phyloP scores from a whole-genome alignment of 1,140 invertebrate species.

The Gerris buenoi region DNA sequence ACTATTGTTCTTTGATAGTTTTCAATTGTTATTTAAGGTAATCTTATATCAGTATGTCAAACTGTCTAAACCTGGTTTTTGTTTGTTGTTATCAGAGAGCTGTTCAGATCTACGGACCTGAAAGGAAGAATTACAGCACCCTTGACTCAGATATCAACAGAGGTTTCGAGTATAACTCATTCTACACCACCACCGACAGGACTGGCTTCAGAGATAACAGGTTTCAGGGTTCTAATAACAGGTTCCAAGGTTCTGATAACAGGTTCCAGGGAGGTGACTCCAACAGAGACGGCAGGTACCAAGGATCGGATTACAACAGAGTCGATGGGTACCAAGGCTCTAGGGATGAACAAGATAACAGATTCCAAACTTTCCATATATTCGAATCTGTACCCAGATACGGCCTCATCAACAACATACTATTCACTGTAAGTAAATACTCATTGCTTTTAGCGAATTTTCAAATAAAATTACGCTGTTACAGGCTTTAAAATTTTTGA shows the following conservation, averaged over 20 bases:
- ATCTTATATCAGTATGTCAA: no score
- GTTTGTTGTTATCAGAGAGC: constrained; percentile 21
- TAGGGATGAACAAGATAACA: neutral
- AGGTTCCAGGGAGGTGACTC: neutral
- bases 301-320: neutral
- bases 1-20: no score
- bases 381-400: constrained; percentile 55
- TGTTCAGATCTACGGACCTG: constrained; percentile 31
- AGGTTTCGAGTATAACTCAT: neutral
- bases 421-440: constrained; percentile 50
- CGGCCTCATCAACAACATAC: constrained; percentile 44
- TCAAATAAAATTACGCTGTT: no score
- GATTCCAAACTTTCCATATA: constrained; percentile 40
- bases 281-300: neutral
- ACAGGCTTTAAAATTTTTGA: no score
- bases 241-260: no score
- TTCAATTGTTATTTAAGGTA: no score
- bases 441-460: no score
- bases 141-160: neutral
- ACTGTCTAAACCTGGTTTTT: no score
- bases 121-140: neutral
- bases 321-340: neutral
- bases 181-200: constrained; percentile 15
- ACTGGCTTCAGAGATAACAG: constrained; percentile 23
- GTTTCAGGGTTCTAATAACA: no score